Evolutionary conservation across 2,797 vertebrate species (phyloP).

Genomic region (Anas bahamensis): DNA sequence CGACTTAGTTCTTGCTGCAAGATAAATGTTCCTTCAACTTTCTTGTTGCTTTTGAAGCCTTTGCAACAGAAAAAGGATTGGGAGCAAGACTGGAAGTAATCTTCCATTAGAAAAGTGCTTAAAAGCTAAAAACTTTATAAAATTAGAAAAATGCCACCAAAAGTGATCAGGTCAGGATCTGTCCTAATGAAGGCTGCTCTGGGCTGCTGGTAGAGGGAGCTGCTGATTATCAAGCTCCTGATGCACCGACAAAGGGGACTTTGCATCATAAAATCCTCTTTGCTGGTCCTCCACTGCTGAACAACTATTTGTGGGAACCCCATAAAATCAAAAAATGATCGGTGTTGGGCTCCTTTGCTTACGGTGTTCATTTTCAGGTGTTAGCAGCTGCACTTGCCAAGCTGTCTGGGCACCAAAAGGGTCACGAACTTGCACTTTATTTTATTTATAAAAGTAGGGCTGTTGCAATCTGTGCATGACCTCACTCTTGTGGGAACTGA

Average conservation of each 20-base stretch:
- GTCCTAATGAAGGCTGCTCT: not conserved
- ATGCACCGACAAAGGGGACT: not conserved
- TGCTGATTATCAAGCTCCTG: not conserved
- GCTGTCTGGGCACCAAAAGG: not conserved
- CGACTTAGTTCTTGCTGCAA: not conserved
- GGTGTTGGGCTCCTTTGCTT: not conserved
- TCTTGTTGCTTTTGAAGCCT: not conserved
- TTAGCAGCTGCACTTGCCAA: not conserved
- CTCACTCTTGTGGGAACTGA: not conserved
- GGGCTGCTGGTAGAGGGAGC: not conserved
- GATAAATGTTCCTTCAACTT: not conserved
- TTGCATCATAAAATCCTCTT: not conserved
- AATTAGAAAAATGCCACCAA: not conserved
- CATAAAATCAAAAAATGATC: not conserved
- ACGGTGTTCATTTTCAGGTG: not conserved
- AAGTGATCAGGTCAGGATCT: not conserved
- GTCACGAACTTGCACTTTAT: not conserved
- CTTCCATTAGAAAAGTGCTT: not conserved
- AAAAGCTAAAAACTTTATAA: not conserved
- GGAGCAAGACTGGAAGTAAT: not conserved
- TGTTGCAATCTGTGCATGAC: not conserved
- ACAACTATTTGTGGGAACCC: not conserved
- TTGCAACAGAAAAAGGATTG: not conserved
- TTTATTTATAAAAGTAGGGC: not conserved
- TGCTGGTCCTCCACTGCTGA: not conserved